Percentiles rank a stretch among this genome's conserved stretches.
Conservation (phyloP, 2,113 vertebrate species). For the Phylloscopus trochilus region DNA sequence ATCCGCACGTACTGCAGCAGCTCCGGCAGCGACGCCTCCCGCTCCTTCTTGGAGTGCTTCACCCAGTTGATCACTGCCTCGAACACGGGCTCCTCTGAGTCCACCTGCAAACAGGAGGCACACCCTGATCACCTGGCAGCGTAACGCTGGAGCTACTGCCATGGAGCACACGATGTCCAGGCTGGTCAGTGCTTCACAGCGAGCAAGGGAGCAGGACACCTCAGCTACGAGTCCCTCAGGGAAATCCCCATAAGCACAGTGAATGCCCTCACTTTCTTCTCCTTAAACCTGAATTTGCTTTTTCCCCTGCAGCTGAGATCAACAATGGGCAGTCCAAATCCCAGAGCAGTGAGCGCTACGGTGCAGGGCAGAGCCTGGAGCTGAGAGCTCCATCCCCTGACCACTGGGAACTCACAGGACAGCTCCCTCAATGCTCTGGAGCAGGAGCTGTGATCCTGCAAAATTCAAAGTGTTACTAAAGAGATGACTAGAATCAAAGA, state of each 20-base stretch:
- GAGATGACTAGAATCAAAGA: not conserved
- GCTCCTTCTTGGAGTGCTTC: constrained; percentile 90
- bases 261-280: not conserved
- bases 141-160: rapidly evolving
- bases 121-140: not conserved
- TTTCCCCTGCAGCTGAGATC: not conserved
- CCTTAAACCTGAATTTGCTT: not conserved
- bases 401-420: not conserved
- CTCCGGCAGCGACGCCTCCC: constrained; percentile 87
- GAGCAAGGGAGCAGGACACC: not conserved
- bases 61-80: constrained; percentile 98
- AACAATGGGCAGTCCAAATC: not conserved
- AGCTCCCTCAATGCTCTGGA: not conserved
- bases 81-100: constrained; percentile 96
- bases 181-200: not conserved
- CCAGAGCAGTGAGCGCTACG: rapidly evolving
- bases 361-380: not conserved
- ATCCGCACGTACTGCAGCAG: constrained; percentile 94
- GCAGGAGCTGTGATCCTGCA: not conserved
- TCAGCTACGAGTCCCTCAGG: not conserved
- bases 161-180: not conserved
- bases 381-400: not conserved
- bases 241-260: not conserved
- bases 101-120: constrained; percentile 78
- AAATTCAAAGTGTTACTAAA: not conserved